A percentile compares a stretch with the other conserved stretches of the same genome.
Evolutionary conservation across 1,140 invertebrate species (phyloP).

Genomic region (Philopotamus ludificatus): DNA sequence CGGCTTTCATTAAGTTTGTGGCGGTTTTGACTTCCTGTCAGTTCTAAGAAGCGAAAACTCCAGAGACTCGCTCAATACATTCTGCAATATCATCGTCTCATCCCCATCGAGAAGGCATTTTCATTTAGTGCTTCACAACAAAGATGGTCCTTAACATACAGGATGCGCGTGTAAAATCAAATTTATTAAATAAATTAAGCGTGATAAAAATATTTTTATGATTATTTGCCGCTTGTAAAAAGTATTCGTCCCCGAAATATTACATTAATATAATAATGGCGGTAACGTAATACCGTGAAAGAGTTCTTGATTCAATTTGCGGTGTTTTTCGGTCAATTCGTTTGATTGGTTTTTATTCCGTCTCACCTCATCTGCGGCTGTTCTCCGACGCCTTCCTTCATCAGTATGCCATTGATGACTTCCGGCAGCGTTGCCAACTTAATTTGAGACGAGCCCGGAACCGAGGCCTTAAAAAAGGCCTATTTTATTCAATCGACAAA

Average conservation of each 20-base stretch:
- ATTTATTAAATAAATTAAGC: background rate
- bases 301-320: background rate
- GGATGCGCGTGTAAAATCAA: background rate
- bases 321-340: conserved; percentile 10
- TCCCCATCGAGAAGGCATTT: background rate
- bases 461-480: no score
- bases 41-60: background rate
- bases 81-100: background rate
- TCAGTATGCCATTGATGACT: conserved; percentile 1
- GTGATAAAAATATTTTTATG: background rate
- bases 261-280: background rate
- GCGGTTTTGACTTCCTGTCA: background rate
- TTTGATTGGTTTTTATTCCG: conserved; percentile 6
- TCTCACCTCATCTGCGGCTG: background rate
- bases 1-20: background rate
- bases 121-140: background rate
- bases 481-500: no score
- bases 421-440: background rate
- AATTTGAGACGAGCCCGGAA: no score
- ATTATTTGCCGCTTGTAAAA: no score
- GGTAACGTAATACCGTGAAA: background rate
- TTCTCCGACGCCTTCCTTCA: background rate
- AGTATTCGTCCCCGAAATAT: background rate
- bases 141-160: background rate
- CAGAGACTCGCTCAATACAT: background rate